Evolutionary conservation across 2,113 vertebrate genomes (phyloP).

Genomic region (Chamaea fasciata): DNA sequence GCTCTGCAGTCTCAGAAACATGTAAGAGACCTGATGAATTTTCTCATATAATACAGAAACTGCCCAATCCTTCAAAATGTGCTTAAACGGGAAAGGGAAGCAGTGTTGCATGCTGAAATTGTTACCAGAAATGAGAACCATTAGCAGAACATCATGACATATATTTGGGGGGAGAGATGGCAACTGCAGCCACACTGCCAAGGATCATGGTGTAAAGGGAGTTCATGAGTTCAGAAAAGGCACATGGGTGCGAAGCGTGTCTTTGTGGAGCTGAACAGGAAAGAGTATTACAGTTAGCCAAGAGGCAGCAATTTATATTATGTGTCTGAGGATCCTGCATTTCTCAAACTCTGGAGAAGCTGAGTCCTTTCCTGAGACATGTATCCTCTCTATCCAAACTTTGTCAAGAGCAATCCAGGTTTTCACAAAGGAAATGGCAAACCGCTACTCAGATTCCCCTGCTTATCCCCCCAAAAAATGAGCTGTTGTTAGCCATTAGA

Average conservation of each 20-base stretch:
- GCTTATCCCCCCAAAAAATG: not conserved
- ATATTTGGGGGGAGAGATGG: accelerated
- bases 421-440: not conserved
- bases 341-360: not conserved
- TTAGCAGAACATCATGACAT: not conserved
- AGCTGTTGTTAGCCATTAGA: not conserved
- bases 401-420: accelerated
- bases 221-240: not conserved
- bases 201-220: not conserved
- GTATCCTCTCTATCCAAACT: not conserved
- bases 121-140: not conserved
- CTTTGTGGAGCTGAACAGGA: not conserved
- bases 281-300: not conserved
- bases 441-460: not conserved
- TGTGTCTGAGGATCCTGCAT: not conserved
- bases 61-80: not conserved
- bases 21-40: not conserved
- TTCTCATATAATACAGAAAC: not conserved
- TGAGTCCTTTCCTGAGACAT: not conserved
- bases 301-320: not conserved
- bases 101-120: not conserved
- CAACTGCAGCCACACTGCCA: not conserved
- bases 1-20: not conserved
- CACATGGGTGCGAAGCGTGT: accelerated
- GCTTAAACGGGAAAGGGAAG: not conserved